A percentile compares a stretch with the other conserved stretches of the same genome.
phyloP scores from a whole-genome alignment of 2,797 vertebrate genomes.

The Threskiornis aethiopicus region DNA sequence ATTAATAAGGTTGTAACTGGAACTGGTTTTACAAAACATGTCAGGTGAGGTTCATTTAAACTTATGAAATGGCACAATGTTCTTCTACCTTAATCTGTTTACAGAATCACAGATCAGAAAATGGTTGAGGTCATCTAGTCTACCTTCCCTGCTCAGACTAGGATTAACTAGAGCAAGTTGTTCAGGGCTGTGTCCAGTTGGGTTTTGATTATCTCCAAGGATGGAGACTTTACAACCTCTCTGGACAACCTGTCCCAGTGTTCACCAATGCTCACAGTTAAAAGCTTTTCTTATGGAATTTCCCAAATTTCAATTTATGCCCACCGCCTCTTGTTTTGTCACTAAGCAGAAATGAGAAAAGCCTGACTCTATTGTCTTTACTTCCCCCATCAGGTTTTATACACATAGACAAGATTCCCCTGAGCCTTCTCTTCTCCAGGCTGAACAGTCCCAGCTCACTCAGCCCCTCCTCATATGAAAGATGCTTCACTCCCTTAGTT shows the following conservation, averaged over 20 bases:
- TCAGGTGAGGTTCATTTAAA: background rate
- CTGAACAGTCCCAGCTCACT: background rate
- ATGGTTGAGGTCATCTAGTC: background rate
- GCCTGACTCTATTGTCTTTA: background rate
- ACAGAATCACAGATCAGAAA: background rate
- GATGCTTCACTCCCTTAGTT: background rate
- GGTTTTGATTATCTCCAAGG: background rate
- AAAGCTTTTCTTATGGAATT: background rate
- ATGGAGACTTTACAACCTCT: background rate
- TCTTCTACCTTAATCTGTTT: background rate
- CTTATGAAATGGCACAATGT: background rate
- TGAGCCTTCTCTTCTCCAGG: background rate
- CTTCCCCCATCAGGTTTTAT: background rate
- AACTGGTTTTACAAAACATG: background rate
- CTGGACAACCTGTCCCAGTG: background rate
- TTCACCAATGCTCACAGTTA: background rate
- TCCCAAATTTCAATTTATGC: background rate
- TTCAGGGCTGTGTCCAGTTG: accelerated
- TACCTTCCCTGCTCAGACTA: background rate
- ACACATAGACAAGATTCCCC: background rate
- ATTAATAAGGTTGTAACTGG: background rate
- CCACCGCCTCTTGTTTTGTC: background rate
- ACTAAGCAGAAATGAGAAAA: background rate
- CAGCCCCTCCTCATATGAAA: background rate
- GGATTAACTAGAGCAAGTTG: background rate